phyloP scores from a whole-genome alignment of 2,797 vertebrate genomes.

The Petrocephalus schoutedeni region DNA sequence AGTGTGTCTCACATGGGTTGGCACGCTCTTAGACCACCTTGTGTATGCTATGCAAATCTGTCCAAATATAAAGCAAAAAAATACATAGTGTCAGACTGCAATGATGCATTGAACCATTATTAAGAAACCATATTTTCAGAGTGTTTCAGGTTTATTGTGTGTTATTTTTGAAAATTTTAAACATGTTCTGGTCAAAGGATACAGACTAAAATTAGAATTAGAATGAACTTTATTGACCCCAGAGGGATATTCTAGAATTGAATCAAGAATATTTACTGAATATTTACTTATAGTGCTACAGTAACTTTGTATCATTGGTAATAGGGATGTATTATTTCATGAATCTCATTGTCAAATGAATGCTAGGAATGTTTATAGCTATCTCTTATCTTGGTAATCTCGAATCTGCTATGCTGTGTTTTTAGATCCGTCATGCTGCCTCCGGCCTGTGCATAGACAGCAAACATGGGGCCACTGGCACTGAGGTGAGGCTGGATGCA shows the following conservation, averaged over 20 bases:
- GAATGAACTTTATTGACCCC: background rate
- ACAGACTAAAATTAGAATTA: background rate
- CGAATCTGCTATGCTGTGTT: background rate
- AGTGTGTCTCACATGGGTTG: background rate
- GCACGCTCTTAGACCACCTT: background rate
- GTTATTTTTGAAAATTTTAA: background rate
- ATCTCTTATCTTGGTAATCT: background rate
- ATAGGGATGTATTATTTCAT: background rate
- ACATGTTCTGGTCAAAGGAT: background rate
- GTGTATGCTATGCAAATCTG: background rate
- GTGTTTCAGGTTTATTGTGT: background rate
- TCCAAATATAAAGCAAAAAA: background rate
- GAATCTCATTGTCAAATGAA: background rate
- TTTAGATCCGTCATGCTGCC: constrained; percentile 68
- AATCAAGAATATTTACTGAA: background rate
- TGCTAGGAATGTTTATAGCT: background rate
- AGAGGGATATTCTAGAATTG: background rate
- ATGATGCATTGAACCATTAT: background rate
- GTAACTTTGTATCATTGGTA: background rate
- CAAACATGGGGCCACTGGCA: constrained; percentile 75
- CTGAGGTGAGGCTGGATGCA: constrained; percentile 71
- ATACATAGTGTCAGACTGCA: background rate
- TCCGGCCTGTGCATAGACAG: constrained; percentile 79
- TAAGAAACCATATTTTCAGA: background rate
- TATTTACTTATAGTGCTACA: background rate